Evolutionary conservation across 2,888 invertebrate species (phyloP).

Genomic region (Marasmarcha lunaedactyla): DNA sequence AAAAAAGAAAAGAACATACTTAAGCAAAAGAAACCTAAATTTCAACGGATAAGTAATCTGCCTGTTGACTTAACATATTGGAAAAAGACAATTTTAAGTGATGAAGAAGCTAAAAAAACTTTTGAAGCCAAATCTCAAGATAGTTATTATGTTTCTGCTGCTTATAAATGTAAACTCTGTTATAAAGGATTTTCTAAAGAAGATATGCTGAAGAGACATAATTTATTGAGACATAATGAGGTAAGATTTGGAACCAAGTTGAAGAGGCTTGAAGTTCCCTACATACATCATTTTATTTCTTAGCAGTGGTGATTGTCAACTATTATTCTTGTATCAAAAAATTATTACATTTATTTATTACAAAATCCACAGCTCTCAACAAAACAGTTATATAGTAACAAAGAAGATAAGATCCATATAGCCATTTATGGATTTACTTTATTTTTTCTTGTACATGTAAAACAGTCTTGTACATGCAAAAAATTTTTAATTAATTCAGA

Average conservation of each 20-base stretch:
- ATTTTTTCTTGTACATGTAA: no score
- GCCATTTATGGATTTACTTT: no score
- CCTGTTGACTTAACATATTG: constrained; percentile 18
- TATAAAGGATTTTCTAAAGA: constrained; percentile 48
- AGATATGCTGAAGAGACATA: constrained; percentile 41
- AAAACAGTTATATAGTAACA: no score
- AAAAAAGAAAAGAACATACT: not conserved
- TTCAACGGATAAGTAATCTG: constrained; percentile 17
- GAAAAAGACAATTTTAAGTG: constrained; percentile 35
- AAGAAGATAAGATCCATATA: no score
- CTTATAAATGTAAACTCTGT: constrained; percentile 42
- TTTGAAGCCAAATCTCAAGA: constrained; percentile 32
- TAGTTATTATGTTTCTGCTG: constrained; percentile 31
- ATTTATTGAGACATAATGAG: constrained; percentile 35
- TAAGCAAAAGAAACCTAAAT: constrained; percentile 24
- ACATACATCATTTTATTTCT: not conserved
- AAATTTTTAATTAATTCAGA: no score
- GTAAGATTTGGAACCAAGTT: constrained; percentile 21
- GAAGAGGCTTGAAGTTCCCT: constrained; percentile 1
- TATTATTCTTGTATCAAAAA: not conserved
- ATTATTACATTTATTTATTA: no score
- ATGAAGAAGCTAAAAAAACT: constrained; percentile 42
- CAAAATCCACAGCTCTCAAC: no score
- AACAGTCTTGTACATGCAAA: no score
- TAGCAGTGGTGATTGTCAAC: no score